Conservation (phyloP, 2,888 invertebrate species). For the Lampropteryx suffumata region DNA sequence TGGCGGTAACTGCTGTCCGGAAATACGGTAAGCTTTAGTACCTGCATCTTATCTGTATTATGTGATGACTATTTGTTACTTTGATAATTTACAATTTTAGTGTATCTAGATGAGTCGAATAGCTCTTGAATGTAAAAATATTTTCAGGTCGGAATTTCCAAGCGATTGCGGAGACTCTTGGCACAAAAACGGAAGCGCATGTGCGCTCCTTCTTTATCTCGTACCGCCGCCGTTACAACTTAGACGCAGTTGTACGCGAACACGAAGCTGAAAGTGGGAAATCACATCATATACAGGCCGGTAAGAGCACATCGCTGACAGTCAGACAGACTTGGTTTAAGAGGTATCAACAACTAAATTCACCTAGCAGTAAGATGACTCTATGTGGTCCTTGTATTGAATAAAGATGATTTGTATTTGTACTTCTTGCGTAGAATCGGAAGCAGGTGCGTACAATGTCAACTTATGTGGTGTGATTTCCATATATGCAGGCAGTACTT, state of each 20-base stretch:
- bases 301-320: slow-evolving; percentile 36
- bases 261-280: slow-evolving; percentile 90
- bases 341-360: too few species aligned
- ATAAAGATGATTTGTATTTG: too few species aligned
- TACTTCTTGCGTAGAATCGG: too few species aligned
- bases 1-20: slow-evolving; percentile 94
- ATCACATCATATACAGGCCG: slow-evolving; percentile 76
- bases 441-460: too few species aligned
- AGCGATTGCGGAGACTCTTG: slow-evolving; percentile 96
- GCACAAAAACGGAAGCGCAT: slow-evolving; percentile 97
- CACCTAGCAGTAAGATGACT: too few species aligned
- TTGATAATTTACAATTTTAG: too few species aligned
- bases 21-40: slow-evolving; percentile 89
- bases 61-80: too few species aligned
- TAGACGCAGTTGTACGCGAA: slow-evolving; percentile 93
- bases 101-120: too few species aligned
- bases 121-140: background rate
- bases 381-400: too few species aligned
- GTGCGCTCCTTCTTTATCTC: slow-evolving; percentile 95
- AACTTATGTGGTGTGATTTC: too few species aligned
- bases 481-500: too few species aligned
- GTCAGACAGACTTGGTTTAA: background rate
- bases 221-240: slow-evolving; percentile 93
- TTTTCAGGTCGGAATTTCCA: slow-evolving; percentile 90
- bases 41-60: background rate